phyloP scores from a whole-genome alignment of 2,797 vertebrate genomes.

The Helostoma temminkii region DNA sequence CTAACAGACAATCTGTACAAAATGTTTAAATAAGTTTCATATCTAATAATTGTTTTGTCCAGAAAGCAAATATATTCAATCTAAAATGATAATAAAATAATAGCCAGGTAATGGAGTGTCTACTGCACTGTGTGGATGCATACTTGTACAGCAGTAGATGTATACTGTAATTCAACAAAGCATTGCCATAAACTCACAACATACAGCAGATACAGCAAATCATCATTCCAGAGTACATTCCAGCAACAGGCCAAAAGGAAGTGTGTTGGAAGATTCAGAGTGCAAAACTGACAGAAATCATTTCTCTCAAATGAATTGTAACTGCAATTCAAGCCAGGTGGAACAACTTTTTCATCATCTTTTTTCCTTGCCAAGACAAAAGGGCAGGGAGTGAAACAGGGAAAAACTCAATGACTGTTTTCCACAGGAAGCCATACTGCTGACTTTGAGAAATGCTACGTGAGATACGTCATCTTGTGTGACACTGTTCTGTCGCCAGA shows the following conservation, averaged over 20 bases:
- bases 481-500: conserved; percentile 32
- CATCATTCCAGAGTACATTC: conserved; percentile 65
- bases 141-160: conserved; percentile 21
- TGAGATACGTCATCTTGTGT: conserved; percentile 60
- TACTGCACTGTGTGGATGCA: background rate
- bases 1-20: too few relatives aligned
- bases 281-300: conserved; percentile 47
- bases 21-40: too few relatives aligned
- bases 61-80: background rate
- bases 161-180: conserved; percentile 25
- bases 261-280: conserved; percentile 50
- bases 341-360: conserved; percentile 43
- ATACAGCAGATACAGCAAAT: too few relatives aligned
- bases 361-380: conserved; percentile 23
- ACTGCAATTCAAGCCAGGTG: conserved; percentile 54
- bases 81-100: background rate
- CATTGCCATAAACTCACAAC: conserved; percentile 21
- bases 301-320: conserved; percentile 59
- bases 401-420: conserved; percentile 31
- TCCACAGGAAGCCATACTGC: conserved; percentile 61
- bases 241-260: conserved; percentile 64
- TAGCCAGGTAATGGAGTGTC: too few relatives aligned
- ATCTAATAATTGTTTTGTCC: too few relatives aligned
- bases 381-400: conserved; percentile 19
- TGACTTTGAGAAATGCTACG: conserved; percentile 63